Percentiles rank a stretch among this genome's conserved stretches.
Conservation (phyloP, 2,888 invertebrate species). For the Peribatodes rhomboidaria region DNA sequence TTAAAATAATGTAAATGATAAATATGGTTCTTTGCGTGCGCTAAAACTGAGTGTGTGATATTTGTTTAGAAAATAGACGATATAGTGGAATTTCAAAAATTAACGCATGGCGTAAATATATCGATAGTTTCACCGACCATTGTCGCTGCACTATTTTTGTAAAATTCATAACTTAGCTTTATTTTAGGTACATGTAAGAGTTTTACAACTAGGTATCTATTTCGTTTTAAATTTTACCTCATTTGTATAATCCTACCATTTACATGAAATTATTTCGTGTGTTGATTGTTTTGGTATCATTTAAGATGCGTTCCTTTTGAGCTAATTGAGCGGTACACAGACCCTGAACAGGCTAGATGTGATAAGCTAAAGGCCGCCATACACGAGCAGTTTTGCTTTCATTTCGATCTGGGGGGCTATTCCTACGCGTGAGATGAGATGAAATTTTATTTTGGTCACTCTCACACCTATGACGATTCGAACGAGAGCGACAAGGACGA, state of each 20-base stretch:
- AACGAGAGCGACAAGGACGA: too few relatives aligned
- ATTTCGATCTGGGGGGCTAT: too few relatives aligned
- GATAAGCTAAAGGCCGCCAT: constrained; percentile 1
- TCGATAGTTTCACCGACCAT: constrained; percentile 62
- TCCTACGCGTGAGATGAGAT: too few relatives aligned
- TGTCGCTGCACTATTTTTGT: constrained; percentile 71
- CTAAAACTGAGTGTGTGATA: constrained; percentile 69
- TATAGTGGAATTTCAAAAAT: constrained; percentile 71
- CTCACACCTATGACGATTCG: too few relatives aligned
- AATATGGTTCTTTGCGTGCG: constrained; percentile 50
- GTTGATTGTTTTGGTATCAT: constrained; percentile 68
- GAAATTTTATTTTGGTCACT: too few relatives aligned
- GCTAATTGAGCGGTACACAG: constrained; percentile 21
- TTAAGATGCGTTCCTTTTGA: constrained; percentile 59
- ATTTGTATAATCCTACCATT: constrained; percentile 73
- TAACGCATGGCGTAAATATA: constrained; percentile 71
- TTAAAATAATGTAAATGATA: constrained; percentile 28
- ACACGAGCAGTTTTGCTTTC: background rate
- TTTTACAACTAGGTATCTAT: constrained; percentile 64
- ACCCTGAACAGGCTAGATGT: constrained; percentile 29
- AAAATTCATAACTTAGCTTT: constrained; percentile 67
- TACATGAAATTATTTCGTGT: constrained; percentile 66
- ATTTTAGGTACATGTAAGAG: constrained; percentile 57
- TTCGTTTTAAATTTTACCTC: constrained; percentile 69
- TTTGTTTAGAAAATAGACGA: constrained; percentile 70